Evolutionary conservation across 53 echinoderm and acorn worm genomes (phyloP), one percentile per base, ranked within the genome.

Genomic region (Paracentrotus lividus): DNA sequence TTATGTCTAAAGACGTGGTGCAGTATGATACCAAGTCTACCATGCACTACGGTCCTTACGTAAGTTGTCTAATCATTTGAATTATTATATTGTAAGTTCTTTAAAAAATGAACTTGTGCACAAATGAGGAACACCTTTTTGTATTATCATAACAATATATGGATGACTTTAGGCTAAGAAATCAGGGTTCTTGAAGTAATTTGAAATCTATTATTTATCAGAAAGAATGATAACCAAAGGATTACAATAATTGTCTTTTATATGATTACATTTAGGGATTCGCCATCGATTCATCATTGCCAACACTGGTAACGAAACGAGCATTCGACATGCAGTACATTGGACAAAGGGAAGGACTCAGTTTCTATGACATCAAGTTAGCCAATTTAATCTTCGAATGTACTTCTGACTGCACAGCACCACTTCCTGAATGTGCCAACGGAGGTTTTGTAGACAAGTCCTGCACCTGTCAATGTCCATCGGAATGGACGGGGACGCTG

Each of bases 291-390:
- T 2, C 2, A 7, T 36, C 5, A 21, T 20, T 33, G 1, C 88
- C 88, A 20, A 88, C 88, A 3, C 36, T 88, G 36, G 9, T 88
- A 36, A 52, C 88, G 29, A 88, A 57, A 10, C 52, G 54, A 52
- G 57, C 88, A 23, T 55, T 56, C 57, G 54, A 88, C 49, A 88
- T 88, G 88, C 32, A 32, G 54, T 52, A 54, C 88, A 88, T 88
- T 40, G 88, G 88, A 21, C 88, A 88, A 54, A 52, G 88, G 53
- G 16, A 8, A 15, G 56, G 40, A 33, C 88, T 88, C 23, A 88
- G 88, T 34, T 88, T 88, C 88, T 55, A 52, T 58, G 88, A 88
- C 36, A 36, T 56, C 88, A 88, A 88, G 21, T 36, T 88, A 9
- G 88, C 88, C 1, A 88, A 88, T 33, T 52, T 33, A n/a, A 88